Evolutionary conservation across 2,797 vertebrate genomes (phyloP).

Genomic region (Leptoclinus maculatus): DNA sequence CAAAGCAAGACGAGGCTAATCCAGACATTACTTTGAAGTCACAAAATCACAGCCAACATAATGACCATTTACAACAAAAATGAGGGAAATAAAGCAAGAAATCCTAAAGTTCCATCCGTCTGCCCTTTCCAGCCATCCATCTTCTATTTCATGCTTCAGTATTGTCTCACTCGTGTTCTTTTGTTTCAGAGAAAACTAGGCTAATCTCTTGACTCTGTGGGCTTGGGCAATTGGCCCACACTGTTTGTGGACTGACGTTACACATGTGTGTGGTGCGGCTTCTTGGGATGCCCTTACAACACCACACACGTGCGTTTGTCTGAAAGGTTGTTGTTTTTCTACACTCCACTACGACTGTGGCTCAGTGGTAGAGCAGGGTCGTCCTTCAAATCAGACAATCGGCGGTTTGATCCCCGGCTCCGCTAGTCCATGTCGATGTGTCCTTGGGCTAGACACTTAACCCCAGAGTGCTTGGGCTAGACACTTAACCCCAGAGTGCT

Average conservation of each 20-base stretch:
- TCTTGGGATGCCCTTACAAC: too few relatives aligned
- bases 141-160: slow-evolving; percentile 27
- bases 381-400: too few relatives aligned
- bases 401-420: too few relatives aligned
- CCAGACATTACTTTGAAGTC: not conserved
- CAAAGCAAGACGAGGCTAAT: not conserved
- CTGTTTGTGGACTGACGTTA: not conserved
- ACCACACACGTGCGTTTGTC: too few relatives aligned
- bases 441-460: too few relatives aligned
- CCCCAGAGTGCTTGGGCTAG: too few relatives aligned
- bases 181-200: slow-evolving; percentile 55
- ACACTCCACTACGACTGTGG: too few relatives aligned
- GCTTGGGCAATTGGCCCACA: slow-evolving; percentile 26
- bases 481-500: too few relatives aligned
- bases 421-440: too few relatives aligned
- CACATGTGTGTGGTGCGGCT: not conserved
- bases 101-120: not conserved
- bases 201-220: slow-evolving; percentile 56
- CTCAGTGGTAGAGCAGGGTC: too few relatives aligned
- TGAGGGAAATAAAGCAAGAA: slow-evolving; percentile 34
- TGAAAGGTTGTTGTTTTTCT: too few relatives aligned
- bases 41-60: slow-evolving; percentile 9
- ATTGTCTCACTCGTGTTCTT: slow-evolving; percentile 12
- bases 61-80: slow-evolving; percentile 20
- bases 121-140: slow-evolving; percentile 5